Percentiles rank a stretch among this genome's conserved stretches.
Evolutionary conservation across 2,888 invertebrate genomes (phyloP).

Genomic region (Heterodera filipjevi): DNA sequence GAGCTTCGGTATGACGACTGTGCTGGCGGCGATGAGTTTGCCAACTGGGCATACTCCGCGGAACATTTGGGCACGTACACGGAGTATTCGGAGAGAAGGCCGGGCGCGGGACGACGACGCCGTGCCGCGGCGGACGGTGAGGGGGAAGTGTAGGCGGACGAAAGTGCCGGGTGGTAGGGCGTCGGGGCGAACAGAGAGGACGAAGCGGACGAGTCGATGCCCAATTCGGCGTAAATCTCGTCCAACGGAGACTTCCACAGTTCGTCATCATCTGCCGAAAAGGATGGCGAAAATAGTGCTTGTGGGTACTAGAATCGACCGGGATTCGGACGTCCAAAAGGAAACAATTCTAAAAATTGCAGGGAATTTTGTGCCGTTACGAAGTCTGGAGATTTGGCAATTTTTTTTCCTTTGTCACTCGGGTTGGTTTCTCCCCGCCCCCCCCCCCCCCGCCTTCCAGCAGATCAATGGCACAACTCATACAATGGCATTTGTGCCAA

Average conservation of each 20-base stretch:
- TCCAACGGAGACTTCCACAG: constrained; percentile 56
- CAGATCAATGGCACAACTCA: no score
- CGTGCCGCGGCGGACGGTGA: background rate
- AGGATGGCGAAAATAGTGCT: background rate
- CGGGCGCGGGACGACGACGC: background rate
- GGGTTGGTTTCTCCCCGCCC: no score
- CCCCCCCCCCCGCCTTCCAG: no score
- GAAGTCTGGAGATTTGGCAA: no score
- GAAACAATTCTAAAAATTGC: no score
- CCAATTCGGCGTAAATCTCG: constrained; percentile 51
- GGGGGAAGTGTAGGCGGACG: background rate
- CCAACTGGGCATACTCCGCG: constrained; percentile 55
- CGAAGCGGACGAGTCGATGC: constrained; percentile 26
- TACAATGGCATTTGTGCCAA: no score
- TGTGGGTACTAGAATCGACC: background rate
- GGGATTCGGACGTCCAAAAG: no score
- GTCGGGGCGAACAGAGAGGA: background rate
- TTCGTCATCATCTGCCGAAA: constrained; percentile 46
- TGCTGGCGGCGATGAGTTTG: constrained; percentile 10
- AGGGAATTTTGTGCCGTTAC: no score
- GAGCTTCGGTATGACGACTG: constrained; percentile 22
- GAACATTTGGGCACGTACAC: constrained; percentile 62
- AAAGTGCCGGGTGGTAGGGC: background rate
- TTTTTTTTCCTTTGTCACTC: no score
- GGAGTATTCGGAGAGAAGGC: constrained; percentile 50